phyloP scores from a whole-genome alignment of 2,888 invertebrate species.

The Odontocolon sp. region DNA sequence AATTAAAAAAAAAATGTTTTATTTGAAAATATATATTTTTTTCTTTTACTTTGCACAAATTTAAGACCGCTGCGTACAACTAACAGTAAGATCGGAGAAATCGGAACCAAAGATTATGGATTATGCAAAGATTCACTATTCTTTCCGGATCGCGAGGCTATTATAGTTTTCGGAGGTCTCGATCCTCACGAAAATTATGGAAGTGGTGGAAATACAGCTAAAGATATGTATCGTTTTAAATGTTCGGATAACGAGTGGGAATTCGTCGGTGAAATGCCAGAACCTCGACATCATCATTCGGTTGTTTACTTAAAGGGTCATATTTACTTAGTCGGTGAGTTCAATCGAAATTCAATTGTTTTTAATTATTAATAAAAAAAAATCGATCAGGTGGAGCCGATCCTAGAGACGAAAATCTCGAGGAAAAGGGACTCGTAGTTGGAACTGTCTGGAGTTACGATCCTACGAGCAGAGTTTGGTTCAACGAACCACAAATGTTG shows the following conservation, averaged over 20 bases:
- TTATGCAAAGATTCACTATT: conserved; percentile 82
- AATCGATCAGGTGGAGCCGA: conserved; percentile 84
- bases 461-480: conserved; percentile 85
- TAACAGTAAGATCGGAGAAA: conserved; percentile 60
- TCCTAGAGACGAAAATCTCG: conserved; percentile 84
- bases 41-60: not conserved
- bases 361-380: conserved; percentile 16
- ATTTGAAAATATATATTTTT: not conserved
- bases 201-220: conserved; percentile 83
- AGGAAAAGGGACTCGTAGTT: conserved; percentile 83
- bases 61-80: conserved; percentile 63
- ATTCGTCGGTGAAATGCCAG: conserved; percentile 86
- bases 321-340: conserved; percentile 85
- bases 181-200: conserved; percentile 85
- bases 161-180: conserved; percentile 87
- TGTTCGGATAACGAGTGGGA: conserved; percentile 86
- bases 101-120: conserved; percentile 78
- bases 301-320: conserved; percentile 85
- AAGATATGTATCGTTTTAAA: conserved; percentile 84
- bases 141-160: conserved; percentile 84
- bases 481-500: conserved; percentile 84
- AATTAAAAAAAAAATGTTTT: not conserved
- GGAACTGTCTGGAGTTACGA: conserved; percentile 88
- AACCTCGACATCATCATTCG: conserved; percentile 87
- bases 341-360: not conserved